These are phyloP conservation scores for Blennius ocellaris DNA, from an alignment of 2,113 vertebrate genomes.

Conservation along the genomic window DNA sequence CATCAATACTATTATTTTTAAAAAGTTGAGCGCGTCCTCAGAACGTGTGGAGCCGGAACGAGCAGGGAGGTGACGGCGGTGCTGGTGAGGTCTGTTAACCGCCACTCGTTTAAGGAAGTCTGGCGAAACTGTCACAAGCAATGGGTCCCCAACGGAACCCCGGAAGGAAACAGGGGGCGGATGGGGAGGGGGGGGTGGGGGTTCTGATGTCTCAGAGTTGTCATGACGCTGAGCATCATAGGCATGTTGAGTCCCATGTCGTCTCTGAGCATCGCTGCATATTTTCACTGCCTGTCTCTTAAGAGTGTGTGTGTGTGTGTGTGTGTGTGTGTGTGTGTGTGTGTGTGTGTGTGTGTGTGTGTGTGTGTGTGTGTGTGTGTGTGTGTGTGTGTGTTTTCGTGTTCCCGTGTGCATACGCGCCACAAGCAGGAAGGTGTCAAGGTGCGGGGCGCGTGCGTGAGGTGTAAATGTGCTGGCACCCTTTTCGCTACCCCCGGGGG, in stretches of 20 bases:
- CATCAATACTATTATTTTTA: background rate
- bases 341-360: background rate
- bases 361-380: background rate
- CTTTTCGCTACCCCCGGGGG: conserved; percentile 63
- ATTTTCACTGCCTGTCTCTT: conserved; percentile 67
- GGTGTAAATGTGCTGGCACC: conserved; percentile 82
- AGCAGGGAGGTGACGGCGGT: conserved; percentile 28
- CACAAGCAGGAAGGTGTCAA: conserved; percentile 47
- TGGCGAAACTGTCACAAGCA: conserved; percentile 73
- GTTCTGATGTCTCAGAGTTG: conserved; percentile 46
- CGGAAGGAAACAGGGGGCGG: conserved; percentile 13
- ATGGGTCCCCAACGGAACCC: conserved; percentile 50
- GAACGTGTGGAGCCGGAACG: background rate
- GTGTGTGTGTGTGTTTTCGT: background rate
- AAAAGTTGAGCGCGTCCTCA: background rate
- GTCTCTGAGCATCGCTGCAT: conserved; percentile 71
- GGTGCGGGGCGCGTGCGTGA: conserved; percentile 44
- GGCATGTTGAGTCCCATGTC: conserved; percentile 64
- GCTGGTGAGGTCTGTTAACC: conserved; percentile 71
- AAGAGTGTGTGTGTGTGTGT: background rate
- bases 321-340: background rate
- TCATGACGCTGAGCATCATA: conserved; percentile 52
- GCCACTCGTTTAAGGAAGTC: conserved; percentile 71
- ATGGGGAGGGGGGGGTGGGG: conserved; percentile 6
- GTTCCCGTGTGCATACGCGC: conserved; percentile 25